Conservation (phyloP, 1,140 invertebrate genomes). For the Drosophila auraria region DNA sequence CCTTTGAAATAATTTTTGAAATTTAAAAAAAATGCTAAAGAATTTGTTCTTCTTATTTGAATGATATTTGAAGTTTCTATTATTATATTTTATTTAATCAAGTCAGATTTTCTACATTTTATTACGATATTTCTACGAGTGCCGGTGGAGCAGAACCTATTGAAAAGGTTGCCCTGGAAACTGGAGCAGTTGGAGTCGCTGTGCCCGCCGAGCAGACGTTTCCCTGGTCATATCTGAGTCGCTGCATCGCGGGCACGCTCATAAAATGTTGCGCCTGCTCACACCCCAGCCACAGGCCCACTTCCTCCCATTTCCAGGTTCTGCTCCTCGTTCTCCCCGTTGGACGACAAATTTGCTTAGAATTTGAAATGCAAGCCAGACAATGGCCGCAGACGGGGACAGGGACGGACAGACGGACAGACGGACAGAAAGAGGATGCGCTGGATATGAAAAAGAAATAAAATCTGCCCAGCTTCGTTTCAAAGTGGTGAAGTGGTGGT, state of each 20-base stretch:
- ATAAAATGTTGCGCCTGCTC: slow-evolving; percentile 75
- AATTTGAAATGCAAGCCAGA: slow-evolving; percentile 80
- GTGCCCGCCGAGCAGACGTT: slow-evolving; percentile 63
- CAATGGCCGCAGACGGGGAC: slow-evolving; percentile 53
- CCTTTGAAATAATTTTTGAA: too few relatives aligned
- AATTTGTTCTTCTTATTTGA: too few relatives aligned
- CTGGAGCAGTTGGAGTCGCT: slow-evolving; percentile 57
- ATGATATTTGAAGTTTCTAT: too few relatives aligned
- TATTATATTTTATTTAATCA: too few relatives aligned
- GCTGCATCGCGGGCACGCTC: slow-evolving; percentile 77
- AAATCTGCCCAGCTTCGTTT: slow-evolving; percentile 30
- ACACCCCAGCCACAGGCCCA: slow-evolving; percentile 9
- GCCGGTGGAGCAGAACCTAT: slow-evolving; percentile 1
- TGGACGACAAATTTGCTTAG: slow-evolving; percentile 78
- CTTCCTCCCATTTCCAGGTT: neutral
- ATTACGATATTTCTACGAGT: neutral
- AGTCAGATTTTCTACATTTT: neutral
- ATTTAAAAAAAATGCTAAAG: too few relatives aligned
- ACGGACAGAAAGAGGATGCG: slow-evolving; percentile 17
- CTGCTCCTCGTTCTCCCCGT: slow-evolving; percentile 12
- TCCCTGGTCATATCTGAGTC: slow-evolving; percentile 63
- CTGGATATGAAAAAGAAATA: slow-evolving; percentile 50
- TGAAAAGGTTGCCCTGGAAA: slow-evolving; percentile 41
- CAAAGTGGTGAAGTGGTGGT: slow-evolving; percentile 10
- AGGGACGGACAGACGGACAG: slow-evolving; percentile 13